Evolutionary conservation across 2,797 vertebrate genomes (phyloP).

Genomic region (Falco biarmicus): DNA sequence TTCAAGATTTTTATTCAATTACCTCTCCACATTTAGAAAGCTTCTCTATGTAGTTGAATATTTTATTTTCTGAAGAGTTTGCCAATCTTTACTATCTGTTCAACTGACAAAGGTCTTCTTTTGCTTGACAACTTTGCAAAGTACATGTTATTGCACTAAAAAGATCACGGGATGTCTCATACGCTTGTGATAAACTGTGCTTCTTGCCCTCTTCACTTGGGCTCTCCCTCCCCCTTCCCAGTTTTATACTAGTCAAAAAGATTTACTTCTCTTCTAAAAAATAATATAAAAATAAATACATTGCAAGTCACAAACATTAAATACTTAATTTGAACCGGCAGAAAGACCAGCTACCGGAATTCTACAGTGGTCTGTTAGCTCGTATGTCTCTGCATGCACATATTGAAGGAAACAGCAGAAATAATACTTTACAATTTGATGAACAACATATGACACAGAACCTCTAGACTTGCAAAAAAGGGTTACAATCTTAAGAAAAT

Average conservation of each 20-base stretch:
- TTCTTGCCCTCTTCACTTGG: neutral
- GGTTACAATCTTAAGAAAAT: constrained; percentile 27
- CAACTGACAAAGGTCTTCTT: neutral
- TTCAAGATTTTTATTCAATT: neutral
- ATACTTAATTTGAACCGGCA: constrained; percentile 47
- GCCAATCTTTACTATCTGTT: neutral
- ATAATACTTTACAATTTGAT: constrained; percentile 69
- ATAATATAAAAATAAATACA: constrained; percentile 50
- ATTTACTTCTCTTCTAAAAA: constrained; percentile 47
- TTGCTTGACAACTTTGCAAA: neutral
- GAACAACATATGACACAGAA: constrained; percentile 63
- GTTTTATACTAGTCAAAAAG: constrained; percentile 12
- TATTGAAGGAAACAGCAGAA: constrained; percentile 64
- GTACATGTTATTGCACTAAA: neutral
- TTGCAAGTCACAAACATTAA: constrained; percentile 47
- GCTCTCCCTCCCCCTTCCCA: neutral
- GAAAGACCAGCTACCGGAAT: constrained; percentile 46
- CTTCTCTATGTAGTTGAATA: neutral
- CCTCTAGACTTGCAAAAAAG: constrained; percentile 16
- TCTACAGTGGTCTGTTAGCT: constrained; percentile 50
- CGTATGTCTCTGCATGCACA: neutral
- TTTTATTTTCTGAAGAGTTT: neutral
- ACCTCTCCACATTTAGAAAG: neutral
- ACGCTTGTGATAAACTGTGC: neutral
- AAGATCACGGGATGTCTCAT: neutral